phyloP scores from a whole-genome alignment of 2,888 invertebrate genomes.

The Heliconius ismenius region DNA sequence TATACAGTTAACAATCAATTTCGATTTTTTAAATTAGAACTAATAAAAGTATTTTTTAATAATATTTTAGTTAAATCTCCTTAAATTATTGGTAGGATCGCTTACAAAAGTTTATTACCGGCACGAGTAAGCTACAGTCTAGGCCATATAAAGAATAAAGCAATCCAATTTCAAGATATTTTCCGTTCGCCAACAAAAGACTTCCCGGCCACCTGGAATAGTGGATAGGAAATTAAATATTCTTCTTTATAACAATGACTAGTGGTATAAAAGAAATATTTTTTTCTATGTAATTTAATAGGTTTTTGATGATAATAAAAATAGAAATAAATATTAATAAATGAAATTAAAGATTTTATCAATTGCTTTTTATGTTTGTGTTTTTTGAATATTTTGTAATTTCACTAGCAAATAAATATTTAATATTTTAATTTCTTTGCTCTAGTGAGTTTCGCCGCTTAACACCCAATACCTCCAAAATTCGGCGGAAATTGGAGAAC shows the following conservation, averaged over 20 bases:
- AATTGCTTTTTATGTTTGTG: neutral
- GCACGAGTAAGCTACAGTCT: slow-evolving; percentile 27
- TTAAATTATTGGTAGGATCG: neutral
- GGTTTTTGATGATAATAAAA: no score
- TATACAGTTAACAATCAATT: no score
- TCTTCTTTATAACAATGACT: slow-evolving; percentile 29
- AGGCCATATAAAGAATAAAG: slow-evolving; percentile 39
- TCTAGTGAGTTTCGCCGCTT: no score
- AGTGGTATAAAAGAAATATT: neutral
- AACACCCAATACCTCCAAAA: no score
- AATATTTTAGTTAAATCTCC: neutral
- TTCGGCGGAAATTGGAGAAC: no score
- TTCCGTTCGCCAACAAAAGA: slow-evolving; percentile 39
- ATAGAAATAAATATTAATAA: no score
- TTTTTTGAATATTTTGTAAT: neutral
- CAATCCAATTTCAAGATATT: slow-evolving; percentile 44
- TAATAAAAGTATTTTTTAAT: no score
- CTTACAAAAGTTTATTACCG: neutral
- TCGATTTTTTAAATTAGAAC: no score
- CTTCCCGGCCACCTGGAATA: slow-evolving; percentile 37
- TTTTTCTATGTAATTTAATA: no score
- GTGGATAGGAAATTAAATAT: slow-evolving; percentile 40
- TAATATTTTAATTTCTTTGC: neutral
- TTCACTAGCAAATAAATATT: neutral
- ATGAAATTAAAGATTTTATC: no score